These are phyloP conservation scores for Drosophila vallismaia DNA, from an alignment of 2,888 invertebrate species.

Conservation along the genomic window DNA sequence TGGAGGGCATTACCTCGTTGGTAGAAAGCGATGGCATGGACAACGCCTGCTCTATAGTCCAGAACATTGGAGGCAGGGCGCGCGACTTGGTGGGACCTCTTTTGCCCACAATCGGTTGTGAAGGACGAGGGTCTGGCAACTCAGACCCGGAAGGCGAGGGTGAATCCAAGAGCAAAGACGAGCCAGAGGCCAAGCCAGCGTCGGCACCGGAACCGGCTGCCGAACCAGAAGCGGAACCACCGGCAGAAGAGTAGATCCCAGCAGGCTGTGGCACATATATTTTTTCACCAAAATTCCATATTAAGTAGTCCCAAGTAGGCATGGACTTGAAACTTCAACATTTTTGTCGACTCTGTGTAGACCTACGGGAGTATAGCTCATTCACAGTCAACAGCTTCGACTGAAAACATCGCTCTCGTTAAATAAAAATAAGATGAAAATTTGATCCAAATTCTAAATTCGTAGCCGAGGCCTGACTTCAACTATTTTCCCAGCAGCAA, in stretches of 20 bases:
- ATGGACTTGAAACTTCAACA: slow-evolving; percentile 7
- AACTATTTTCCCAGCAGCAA: slow-evolving; percentile 28
- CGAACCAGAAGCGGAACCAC: background rate
- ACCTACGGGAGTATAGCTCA: slow-evolving; percentile 1
- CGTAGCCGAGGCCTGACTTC: slow-evolving; percentile 14
- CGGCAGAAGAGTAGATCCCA: background rate
- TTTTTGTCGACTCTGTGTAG: background rate
- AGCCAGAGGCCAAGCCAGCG: background rate
- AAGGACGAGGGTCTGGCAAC: background rate
- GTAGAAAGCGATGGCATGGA: slow-evolving; percentile 18
- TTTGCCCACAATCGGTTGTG: slow-evolving; percentile 9
- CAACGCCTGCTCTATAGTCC: slow-evolving; percentile 10
- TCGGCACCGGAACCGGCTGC: background rate
- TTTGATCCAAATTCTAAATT: slow-evolving; percentile 19
- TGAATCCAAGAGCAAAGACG: background rate
- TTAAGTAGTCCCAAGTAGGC: slow-evolving; percentile 9
- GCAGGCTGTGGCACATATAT: background rate
- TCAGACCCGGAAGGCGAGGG: background rate
- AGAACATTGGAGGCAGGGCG: slow-evolving; percentile 1
- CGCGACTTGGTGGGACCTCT: slow-evolving; percentile 2
- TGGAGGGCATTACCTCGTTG: slow-evolving; percentile 12
- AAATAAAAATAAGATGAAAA: slow-evolving; percentile 21
- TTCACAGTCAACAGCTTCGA: slow-evolving; percentile 11
- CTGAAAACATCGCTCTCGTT: slow-evolving; percentile 22
- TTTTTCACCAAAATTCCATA: background rate